Evolutionary conservation across 2,888 invertebrate species (phyloP), one percentile per base, ranked within the genome.

Genomic region (Tupiocoris notatus): DNA sequence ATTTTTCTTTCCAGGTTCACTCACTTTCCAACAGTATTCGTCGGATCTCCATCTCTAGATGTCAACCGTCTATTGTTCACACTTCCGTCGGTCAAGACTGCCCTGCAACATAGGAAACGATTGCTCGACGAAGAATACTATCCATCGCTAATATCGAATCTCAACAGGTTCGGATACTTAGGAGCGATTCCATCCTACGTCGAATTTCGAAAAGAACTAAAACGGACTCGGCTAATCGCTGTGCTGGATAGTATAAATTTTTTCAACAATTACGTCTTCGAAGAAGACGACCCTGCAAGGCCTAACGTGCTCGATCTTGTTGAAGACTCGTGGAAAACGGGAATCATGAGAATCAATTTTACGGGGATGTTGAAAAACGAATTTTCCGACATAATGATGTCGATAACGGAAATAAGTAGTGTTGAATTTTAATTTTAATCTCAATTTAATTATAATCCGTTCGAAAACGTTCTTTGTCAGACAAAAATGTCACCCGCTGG

Each of bases 31-130:
- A 24, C 21, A 16, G 23, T 68, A 12, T 70, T 63, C 64, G 74
- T 66, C 75, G 77, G 77, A 18, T 66, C 66, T 21, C 73, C 70
- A 9, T 71, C 75, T 2, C 39, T 75, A 12, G 78, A 78, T 57
- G n/a, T 79, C 0, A 54, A 77, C 20, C 64, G 59, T 20, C 76
- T 78, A 57, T 23, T 77, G n/a, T 62, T 56, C 58, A 75, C 78
- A 0, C 78, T 73, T 39, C 78, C 76, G 6, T 25, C 23, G n/a
- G 16, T 59, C 12, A 17, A 24, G 1, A 58, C 23, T 9, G 71
- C 18, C 54, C 21, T 71, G 17, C 18, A 62, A 25, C 7, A 59
- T 16, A 54, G n/a, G 21, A 57, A 63, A 6, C 12, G 22, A 17
- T 21, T 59, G 18, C 1, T 74, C 20, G 22, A 9, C 12, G 16